Evolutionary conservation across 92 coral and sea anemone species (phyloP), one percentile per base, ranked within the genome.

Genomic region (Galaxea fascicularis): DNA sequence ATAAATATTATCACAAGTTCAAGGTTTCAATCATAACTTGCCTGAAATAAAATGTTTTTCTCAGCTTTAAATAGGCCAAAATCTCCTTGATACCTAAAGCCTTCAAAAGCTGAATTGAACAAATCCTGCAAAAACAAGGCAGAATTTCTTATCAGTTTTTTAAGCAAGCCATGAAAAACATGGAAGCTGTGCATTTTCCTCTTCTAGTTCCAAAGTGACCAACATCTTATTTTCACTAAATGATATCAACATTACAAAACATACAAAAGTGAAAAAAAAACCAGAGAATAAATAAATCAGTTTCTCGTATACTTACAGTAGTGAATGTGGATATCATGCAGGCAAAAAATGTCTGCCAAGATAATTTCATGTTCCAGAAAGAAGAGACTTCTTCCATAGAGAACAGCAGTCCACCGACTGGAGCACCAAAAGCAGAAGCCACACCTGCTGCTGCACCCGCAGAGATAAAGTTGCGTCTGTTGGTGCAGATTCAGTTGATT

Each of bases 321-420:
- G 99, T 97, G 44, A 97, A 97, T 18, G 99, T 97, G 14, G 99
- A 93, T 49, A 97, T 95, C 99, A 97, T 97, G 21, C 98, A 95
- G 49, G 98, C 95, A 84, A 97, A 97, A 87, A 97, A 97, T n/a
- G 98, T 97, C 88, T 95, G 98, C 99, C 99, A 97, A 0, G 99
- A 97, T 20, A 97, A 88, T 69, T 97, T 97, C 99, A 97, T 93
- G 90, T 97, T 97, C 99, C 99, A 97, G 56, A 97, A 97, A 16
- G 99, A 97, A 0, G 99, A 97, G 74, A 97, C 99, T 84, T 97
- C 99, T 89, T 97, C 99, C 99, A 97, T 97, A 3, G 99, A 96
- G 72, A 97, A 97, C 83, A 97, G 46, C 64, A 97, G 82, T 3
- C 99, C 99, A 52, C 99, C 99, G 14, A 97, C 99, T 41, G 99